Conservation (phyloP, 2,888 invertebrate species). For the Drepanosiphum platanoidis region DNA sequence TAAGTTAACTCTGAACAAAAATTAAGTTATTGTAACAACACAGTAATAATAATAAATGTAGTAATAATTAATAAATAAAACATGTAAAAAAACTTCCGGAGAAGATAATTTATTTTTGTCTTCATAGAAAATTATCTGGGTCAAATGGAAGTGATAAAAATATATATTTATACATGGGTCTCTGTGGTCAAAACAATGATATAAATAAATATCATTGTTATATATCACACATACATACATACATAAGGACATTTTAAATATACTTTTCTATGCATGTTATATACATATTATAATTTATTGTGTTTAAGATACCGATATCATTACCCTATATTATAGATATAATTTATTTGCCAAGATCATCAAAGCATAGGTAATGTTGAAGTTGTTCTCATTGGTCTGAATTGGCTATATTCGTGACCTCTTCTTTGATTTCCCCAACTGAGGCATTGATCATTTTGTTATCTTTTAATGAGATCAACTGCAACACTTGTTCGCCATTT, state of each 20-base stretch:
- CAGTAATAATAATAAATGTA: too few relatives aligned
- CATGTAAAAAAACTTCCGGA: background rate
- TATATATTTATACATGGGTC: constrained; percentile 32
- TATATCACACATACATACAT: background rate
- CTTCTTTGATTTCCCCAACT: constrained; percentile 60
- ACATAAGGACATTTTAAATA: background rate
- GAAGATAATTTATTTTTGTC: background rate
- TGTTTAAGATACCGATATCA: constrained; percentile 36
- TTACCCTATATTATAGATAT: constrained; percentile 25
- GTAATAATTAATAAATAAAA: too few relatives aligned
- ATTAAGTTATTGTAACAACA: constrained; percentile 23
- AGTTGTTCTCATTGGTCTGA: constrained; percentile 61
- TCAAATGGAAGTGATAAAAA: constrained; percentile 44
- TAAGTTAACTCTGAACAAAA: constrained; percentile 43
- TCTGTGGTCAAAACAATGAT: constrained; percentile 18
- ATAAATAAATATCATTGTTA: constrained; percentile 13
- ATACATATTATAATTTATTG: background rate
- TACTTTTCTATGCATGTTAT: background rate
- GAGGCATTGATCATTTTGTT: constrained; percentile 75
- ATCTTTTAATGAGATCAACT: constrained; percentile 87
- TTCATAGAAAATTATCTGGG: constrained; percentile 5
- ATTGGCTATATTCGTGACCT: constrained; percentile 28
- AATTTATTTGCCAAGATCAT: constrained; percentile 55
- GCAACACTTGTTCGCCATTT: constrained; percentile 81
- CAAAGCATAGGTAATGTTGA: constrained; percentile 60